These are phyloP conservation scores for Darevskia mixta DNA, from an alignment of 2,797 vertebrate genomes.

Conservation along the genomic window DNA sequence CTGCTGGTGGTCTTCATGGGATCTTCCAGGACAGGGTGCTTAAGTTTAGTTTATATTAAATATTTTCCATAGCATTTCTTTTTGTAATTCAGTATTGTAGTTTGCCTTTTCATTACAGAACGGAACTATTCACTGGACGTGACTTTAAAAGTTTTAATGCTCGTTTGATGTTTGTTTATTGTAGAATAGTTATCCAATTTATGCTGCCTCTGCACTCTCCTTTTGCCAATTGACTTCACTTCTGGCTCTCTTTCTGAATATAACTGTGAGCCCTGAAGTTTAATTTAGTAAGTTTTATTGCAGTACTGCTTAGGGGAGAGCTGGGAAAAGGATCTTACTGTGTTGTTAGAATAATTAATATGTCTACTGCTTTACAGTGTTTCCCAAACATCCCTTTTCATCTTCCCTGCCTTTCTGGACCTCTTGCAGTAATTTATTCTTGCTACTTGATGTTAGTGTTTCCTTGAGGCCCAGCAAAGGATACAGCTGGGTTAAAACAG, in stretches of 20 bases:
- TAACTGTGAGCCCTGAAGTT: neutral
- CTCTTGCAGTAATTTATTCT: neutral
- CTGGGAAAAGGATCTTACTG: neutral
- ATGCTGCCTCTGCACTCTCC: neutral
- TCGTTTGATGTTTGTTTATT: conserved; percentile 29
- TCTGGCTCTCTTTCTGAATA: neutral
- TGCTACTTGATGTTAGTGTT: conserved; percentile 16
- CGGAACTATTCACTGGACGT: conserved; percentile 25
- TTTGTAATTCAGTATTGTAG: conserved; percentile 30
- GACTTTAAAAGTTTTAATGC: conserved; percentile 14
- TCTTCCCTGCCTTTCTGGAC: neutral
- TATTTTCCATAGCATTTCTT: conserved; percentile 56
- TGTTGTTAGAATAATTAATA: neutral
- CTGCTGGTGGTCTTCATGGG: neutral
- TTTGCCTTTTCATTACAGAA: conserved; percentile 28
- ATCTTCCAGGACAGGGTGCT: no score
- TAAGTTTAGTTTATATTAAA: neutral
- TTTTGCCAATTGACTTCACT: conserved; percentile 9
- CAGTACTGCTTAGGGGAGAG: neutral
- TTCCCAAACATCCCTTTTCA: neutral
- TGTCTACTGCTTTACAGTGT: neutral
- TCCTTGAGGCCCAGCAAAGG: neutral
- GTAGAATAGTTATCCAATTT: neutral
- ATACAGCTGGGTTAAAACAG: neutral
- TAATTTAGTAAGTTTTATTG: neutral